Base-by-base conservation (phyloP, 2,888 invertebrate genomes). In the Autographa pulchrina region DNA sequence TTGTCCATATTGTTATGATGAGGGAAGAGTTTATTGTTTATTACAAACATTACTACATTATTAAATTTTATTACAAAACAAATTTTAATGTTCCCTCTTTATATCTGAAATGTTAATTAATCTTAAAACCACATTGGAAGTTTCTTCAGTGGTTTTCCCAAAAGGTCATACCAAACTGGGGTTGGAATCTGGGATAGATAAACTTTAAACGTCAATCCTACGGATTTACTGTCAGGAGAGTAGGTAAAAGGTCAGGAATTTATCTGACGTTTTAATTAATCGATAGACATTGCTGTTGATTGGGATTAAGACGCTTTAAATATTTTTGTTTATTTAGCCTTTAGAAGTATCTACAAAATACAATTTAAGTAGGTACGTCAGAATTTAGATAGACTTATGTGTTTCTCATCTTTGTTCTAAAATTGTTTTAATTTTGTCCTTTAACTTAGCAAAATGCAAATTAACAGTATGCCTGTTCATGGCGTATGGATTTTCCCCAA, bases 401-500 rank as follows among this genome's bases (percentile, higher is more conserved):
- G 41, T 14, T 43, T 16, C 14, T n/a, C n/a, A n/a, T n/a, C n/a
- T n/a, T n/a, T n/a, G n/a, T n/a, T n/a, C n/a, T n/a, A n/a, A n/a
- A n/a, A n/a, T n/a, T n/a, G n/a, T n/a, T n/a, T n/a, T n/a, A n/a
- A n/a, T n/a, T n/a, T n/a, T n/a, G n/a, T 13, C 3, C 3, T 35
- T 7, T 35, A 35, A 48, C n/a, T 7, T n/a, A 48, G n/a, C n/a
- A 6, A 48, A n/a, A 13, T 20, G 56, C 41, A 58, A 56, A 38
- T 38, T 35, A 25, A 58, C 58, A 62, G 20, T 20, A 20, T 32
- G 20, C 35, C 11, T 48, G 61, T 52, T 0, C 38, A 11, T 56
- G 18, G 32, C n/a, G 18, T 25, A 25, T 52, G 71, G 59, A 64
- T 80, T 62, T 79, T 77, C 43, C 77, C 32, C 48, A 62, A 74